Percentiles rank a stretch among this genome's conserved stretches.
Evolutionary conservation across 2,797 vertebrate genomes (phyloP).

Genomic region (Intellagama lesueurii): DNA sequence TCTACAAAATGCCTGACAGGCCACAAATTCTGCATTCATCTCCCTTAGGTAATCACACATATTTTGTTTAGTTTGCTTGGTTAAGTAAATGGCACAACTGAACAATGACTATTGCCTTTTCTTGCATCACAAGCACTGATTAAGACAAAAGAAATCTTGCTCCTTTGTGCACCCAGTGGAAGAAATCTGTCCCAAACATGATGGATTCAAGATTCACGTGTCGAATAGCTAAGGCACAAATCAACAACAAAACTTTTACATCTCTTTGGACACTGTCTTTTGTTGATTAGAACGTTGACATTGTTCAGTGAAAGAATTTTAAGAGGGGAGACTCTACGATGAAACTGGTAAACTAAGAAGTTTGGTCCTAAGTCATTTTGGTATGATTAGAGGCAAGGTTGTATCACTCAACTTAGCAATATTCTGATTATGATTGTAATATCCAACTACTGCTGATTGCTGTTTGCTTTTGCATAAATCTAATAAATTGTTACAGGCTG

Average conservation of each 20-base stretch:
- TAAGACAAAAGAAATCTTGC: not conserved
- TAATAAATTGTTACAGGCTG: too few species aligned
- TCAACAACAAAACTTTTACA: not conserved
- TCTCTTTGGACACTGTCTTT: not conserved
- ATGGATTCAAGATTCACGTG: not conserved
- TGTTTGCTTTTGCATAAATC: too few species aligned
- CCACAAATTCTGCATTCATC: not conserved
- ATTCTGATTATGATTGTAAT: too few species aligned
- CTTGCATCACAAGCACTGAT: not conserved
- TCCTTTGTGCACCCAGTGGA: not conserved
- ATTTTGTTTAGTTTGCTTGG: too few species aligned
- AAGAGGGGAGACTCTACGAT: not conserved
- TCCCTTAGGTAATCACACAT: not conserved
- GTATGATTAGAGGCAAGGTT: not conserved
- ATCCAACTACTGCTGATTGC: too few species aligned
- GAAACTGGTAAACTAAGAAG: not conserved
- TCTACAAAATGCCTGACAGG: not conserved
- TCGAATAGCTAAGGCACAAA: not conserved
- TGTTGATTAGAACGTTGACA: not conserved
- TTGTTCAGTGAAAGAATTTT: not conserved
- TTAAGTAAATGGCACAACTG: too few species aligned
- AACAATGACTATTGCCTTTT: not conserved
- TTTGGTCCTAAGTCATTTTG: not conserved
- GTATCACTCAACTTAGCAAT: too few species aligned
- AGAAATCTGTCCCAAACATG: not conserved